Evolutionary conservation across 2,797 vertebrate species (phyloP).

Genomic region (Artibeus lituratus): DNA sequence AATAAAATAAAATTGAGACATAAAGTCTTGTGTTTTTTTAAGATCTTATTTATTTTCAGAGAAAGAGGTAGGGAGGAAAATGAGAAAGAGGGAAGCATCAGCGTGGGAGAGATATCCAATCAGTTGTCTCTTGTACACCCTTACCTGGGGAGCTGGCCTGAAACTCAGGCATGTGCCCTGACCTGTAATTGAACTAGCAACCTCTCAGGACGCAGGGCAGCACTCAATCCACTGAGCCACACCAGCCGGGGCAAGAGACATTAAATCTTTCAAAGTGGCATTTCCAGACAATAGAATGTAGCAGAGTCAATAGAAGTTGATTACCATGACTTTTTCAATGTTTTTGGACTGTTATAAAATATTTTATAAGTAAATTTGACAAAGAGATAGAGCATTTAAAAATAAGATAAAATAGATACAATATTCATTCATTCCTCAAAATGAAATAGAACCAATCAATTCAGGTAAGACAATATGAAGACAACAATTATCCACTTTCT

Average conservation of each 20-base stretch:
- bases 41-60: too few species aligned
- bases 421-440: background rate
- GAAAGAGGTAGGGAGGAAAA: too few species aligned
- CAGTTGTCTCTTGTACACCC: too few species aligned
- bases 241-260: too few species aligned
- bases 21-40: too few species aligned
- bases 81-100: too few species aligned
- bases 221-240: too few species aligned
- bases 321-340: background rate
- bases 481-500: background rate
- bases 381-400: background rate
- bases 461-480: background rate
- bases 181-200: too few species aligned
- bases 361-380: background rate
- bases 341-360: background rate
- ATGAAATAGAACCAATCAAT: conserved; percentile 1
- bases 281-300: background rate
- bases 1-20: background rate
- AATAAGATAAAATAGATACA: background rate
- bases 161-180: too few species aligned
- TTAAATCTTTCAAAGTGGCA: background rate
- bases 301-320: background rate
- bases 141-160: too few species aligned
- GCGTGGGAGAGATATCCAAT: too few species aligned
- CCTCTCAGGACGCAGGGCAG: too few species aligned